Conservation (phyloP, 2,113 vertebrate species). For the Saguinus imperator region DNA sequence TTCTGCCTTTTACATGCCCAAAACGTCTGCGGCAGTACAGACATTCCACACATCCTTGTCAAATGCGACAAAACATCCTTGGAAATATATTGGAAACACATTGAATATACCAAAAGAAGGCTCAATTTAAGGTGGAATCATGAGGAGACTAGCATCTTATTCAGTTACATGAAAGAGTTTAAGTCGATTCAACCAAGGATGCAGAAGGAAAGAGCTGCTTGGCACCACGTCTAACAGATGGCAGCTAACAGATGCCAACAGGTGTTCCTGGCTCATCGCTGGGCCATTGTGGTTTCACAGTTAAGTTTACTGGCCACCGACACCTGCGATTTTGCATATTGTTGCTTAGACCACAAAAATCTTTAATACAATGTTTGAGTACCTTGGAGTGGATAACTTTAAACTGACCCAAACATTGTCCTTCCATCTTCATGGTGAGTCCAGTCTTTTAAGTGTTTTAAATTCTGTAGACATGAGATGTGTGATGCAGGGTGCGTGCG, state of each 20-base stretch:
- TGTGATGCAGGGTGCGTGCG: not conserved
- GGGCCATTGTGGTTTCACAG: not conserved
- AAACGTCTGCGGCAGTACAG: not conserved
- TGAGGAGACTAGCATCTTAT: not conserved
- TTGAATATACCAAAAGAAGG: not conserved
- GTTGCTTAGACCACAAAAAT: conserved; percentile 34
- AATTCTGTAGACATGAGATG: too few relatives aligned
- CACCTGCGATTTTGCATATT: conserved; percentile 67
- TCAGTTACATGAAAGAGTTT: not conserved
- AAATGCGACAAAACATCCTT: not conserved
- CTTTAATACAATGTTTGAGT: not conserved
- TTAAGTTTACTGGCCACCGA: not conserved
- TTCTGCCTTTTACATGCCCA: not conserved
- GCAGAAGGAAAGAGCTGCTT: not conserved
- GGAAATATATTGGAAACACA: not conserved
- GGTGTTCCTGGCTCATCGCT: not conserved
- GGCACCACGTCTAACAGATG: not conserved
- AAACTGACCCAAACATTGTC: not conserved
- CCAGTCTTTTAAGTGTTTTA: not conserved
- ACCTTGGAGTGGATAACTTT: not conserved
- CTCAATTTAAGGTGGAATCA: not conserved
- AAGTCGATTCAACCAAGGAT: not conserved
- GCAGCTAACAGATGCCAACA: not conserved
- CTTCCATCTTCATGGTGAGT: not conserved
- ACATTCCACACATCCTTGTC: not conserved